Conservation (phyloP, 2,797 vertebrate species). For the Epinephelus malabaricus region DNA sequence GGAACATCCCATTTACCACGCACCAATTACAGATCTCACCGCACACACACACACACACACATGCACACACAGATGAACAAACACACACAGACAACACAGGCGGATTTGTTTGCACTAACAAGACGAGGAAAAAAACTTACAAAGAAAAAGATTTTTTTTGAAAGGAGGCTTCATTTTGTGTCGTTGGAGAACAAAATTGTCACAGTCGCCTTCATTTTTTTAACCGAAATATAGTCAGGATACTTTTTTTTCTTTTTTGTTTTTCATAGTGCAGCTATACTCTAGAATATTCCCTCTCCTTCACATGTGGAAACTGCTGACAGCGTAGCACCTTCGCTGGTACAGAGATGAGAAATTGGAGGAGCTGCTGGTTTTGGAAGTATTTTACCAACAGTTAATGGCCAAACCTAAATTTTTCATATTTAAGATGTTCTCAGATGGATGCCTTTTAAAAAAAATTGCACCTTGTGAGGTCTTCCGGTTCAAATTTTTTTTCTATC, state of each 20-base stretch:
- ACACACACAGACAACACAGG: conserved; percentile 22
- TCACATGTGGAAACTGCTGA: background rate
- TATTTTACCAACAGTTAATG: background rate
- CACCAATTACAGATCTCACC: conserved; percentile 45
- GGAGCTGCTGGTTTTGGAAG: background rate
- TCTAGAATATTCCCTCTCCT: background rate
- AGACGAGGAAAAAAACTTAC: conserved; percentile 6
- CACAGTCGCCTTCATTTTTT: background rate
- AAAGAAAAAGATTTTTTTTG: background rate
- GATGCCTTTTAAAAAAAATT: background rate
- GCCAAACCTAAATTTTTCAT: background rate
- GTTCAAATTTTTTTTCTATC: no score
- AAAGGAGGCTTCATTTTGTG: conserved; percentile 7
- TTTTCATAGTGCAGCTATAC: background rate
- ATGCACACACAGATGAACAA: background rate
- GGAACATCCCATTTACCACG: conserved; percentile 51
- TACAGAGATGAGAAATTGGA: background rate
- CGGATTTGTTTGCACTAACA: conserved; percentile 37
- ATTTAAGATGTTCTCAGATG: conserved; percentile 1
- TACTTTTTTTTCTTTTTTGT: no score
- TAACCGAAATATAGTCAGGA: conserved; percentile 6
- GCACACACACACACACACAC: conserved; percentile 14
- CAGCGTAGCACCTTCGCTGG: background rate
- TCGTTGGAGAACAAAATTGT: conserved; percentile 17
- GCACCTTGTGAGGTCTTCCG: no score